Evolutionary conservation across 2,888 invertebrate species (phyloP).

Genomic region (Allophyes oxyacanthae): DNA sequence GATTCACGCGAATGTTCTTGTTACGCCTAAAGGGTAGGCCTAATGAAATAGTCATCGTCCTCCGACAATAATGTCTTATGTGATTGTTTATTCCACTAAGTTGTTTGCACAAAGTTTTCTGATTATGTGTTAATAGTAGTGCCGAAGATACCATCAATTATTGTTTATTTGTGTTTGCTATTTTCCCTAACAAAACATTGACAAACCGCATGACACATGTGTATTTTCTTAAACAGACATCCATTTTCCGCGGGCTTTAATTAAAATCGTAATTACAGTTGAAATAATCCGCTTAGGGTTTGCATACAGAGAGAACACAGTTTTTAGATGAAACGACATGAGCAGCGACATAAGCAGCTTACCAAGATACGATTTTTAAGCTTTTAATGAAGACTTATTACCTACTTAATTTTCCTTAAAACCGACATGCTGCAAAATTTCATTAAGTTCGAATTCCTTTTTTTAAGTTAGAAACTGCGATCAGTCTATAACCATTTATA

Average conservation of each 20-base stretch:
- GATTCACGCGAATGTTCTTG: conserved; percentile 31
- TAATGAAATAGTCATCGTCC: conserved; percentile 49
- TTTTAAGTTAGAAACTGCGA: not conserved
- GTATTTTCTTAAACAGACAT: too few relatives aligned
- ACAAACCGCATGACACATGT: not conserved
- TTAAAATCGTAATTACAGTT: too few relatives aligned
- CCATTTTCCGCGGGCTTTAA: too few relatives aligned
- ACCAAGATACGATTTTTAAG: too few relatives aligned
- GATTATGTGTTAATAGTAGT: conserved; percentile 1
- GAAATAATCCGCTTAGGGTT: too few relatives aligned
- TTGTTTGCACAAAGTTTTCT: conserved; percentile 5
- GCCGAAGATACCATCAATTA: not conserved
- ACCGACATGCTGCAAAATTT: not conserved
- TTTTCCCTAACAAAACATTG: not conserved
- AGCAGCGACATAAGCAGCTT: too few relatives aligned
- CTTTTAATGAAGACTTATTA: too few relatives aligned
- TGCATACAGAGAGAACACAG: too few relatives aligned
- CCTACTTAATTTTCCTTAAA: not conserved
- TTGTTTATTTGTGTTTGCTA: conserved; percentile 2
- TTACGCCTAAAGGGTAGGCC: conserved; percentile 30
- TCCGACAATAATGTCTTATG: conserved; percentile 32
- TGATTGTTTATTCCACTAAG: not conserved
- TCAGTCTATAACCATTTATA: conserved; percentile 15
- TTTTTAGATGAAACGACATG: too few relatives aligned
- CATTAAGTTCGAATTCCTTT: too few relatives aligned